Conservation (phyloP, 2,888 invertebrate genomes). For the Diarsia dahlii region DNA sequence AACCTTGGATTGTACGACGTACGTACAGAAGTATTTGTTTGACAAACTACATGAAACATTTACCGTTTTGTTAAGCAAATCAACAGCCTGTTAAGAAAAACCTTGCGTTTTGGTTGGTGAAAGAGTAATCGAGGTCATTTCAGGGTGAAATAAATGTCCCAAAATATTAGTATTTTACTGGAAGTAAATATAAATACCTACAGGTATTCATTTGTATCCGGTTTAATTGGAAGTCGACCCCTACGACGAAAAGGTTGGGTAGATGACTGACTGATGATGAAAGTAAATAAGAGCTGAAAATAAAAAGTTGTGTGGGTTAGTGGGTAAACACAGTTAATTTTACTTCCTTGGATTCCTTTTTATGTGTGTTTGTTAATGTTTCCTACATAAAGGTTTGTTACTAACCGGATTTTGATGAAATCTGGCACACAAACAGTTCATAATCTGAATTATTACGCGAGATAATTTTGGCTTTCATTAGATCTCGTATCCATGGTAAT, state of each 20-base stretch:
- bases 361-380: background rate
- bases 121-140: background rate
- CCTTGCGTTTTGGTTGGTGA: background rate
- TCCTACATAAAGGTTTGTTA: background rate
- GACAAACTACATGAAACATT: background rate
- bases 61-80: background rate
- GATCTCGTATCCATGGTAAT: conserved; percentile 6
- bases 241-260: no score
- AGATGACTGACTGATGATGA: no score
- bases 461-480: conserved; percentile 15
- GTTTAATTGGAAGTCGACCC: no score
- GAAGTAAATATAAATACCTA: background rate
- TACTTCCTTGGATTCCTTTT: no score
- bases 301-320: background rate
- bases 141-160: background rate
- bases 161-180: background rate
- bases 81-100: background rate
- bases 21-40: conserved; percentile 11
- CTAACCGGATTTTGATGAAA: background rate
- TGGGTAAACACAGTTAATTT: background rate
- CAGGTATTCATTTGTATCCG: no score
- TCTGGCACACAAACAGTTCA: background rate
- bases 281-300: no score
- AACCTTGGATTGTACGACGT: conserved; percentile 1
- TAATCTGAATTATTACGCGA: background rate